Evolutionary conservation across 2,113 vertebrate species (phyloP).

Genomic region (Gymnogyps californianus): DNA sequence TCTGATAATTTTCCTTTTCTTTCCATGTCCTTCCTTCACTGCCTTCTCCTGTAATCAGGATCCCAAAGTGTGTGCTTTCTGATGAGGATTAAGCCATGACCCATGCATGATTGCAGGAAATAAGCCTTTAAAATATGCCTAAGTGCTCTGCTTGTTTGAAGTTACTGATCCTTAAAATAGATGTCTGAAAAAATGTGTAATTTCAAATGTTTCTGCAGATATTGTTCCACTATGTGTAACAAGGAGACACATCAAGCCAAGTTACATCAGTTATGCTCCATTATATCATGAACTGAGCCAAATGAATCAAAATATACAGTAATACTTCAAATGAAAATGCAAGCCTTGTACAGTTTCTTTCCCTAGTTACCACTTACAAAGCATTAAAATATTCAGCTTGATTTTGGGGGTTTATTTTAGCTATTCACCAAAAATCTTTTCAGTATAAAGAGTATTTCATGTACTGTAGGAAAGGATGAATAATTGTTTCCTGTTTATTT

Average conservation of each 20-base stretch:
- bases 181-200: constrained; percentile 26
- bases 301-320: constrained; percentile 5
- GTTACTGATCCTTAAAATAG: constrained; percentile 61
- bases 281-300: constrained; percentile 39
- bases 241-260: constrained; percentile 12
- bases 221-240: background rate
- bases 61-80: background rate
- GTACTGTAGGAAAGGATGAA: background rate
- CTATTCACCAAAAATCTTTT: background rate
- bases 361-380: background rate
- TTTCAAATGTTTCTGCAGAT: constrained; percentile 38
- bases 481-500: background rate
- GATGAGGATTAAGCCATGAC: constrained; percentile 43
- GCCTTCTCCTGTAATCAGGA: background rate
- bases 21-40: background rate
- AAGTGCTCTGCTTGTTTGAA: constrained; percentile 49
- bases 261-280: constrained; percentile 42
- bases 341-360: background rate
- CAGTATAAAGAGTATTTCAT: background rate
- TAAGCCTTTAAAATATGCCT: constrained; percentile 52
- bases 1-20: background rate
- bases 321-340: background rate
- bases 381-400: background rate
- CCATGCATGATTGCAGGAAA: constrained; percentile 48
- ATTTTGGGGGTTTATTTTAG: background rate